Conservation (phyloP, 1,140 invertebrate species). For the Himalopsyche phryganea region DNA sequence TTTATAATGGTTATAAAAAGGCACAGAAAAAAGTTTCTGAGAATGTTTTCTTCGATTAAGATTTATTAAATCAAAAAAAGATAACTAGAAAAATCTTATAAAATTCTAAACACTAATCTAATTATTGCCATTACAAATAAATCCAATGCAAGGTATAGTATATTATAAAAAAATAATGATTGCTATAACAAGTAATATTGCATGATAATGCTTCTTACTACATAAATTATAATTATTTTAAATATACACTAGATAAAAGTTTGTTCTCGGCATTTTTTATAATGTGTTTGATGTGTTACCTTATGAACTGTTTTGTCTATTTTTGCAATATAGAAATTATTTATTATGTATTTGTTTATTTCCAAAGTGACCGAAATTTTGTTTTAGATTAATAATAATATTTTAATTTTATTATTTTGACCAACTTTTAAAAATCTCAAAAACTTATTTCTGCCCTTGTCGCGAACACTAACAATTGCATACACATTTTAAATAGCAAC, state of each 20-base stretch:
- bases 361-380: too few species aligned
- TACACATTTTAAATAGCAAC: slow-evolving; percentile 35
- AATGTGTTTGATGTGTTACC: too few species aligned
- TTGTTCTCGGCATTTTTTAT: too few species aligned
- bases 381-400: too few species aligned
- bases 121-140: slow-evolving; percentile 25
- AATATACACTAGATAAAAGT: too few species aligned
- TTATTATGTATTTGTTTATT: too few species aligned
- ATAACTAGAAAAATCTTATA: slow-evolving; percentile 1
- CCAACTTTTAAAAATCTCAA: slow-evolving; percentile 8
- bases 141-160: neutral
- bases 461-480: slow-evolving; percentile 32
- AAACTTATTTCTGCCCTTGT: slow-evolving; percentile 29
- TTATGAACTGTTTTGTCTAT: too few species aligned
- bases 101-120: slow-evolving; percentile 14
- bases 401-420: too few species aligned
- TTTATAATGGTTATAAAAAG: slow-evolving; percentile 26
- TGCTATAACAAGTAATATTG: neutral
- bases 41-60: slow-evolving; percentile 5
- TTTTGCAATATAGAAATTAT: too few species aligned
- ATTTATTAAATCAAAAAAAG: neutral
- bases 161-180: neutral
- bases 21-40: slow-evolving; percentile 32
- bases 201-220: neutral
- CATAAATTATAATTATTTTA: neutral